These are phyloP conservation scores for Nephrotoma flavescens DNA, from an alignment of 2,888 invertebrate genomes.

Conservation along the genomic window DNA sequence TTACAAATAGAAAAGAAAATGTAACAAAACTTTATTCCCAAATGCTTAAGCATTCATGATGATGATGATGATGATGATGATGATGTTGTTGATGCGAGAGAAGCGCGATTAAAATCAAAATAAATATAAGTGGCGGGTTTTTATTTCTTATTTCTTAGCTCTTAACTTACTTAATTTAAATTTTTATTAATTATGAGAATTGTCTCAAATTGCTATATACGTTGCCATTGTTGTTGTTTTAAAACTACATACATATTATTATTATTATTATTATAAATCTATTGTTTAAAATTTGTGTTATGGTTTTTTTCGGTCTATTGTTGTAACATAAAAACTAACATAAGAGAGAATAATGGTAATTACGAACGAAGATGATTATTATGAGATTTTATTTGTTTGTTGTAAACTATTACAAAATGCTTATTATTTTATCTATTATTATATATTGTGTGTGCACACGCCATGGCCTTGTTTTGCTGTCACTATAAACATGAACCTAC, in stretches of 20 bases:
- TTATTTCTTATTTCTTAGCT: background rate
- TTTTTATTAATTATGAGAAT: background rate
- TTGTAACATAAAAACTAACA: background rate
- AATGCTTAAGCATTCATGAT: background rate
- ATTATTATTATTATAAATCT: background rate
- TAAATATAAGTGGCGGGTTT: background rate
- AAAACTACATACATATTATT: background rate
- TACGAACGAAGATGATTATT: background rate
- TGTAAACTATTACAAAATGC: background rate
- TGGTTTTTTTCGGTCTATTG: background rate
- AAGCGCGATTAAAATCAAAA: background rate
- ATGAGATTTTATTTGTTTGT: background rate
- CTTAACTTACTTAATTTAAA: background rate
- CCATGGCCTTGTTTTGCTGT: background rate
- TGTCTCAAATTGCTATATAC: background rate
- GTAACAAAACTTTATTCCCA: background rate
- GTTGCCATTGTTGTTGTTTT: background rate
- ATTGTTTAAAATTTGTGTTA: background rate
- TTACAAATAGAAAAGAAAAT: background rate
- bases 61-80: too few species aligned
- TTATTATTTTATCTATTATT: background rate
- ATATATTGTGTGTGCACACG: background rate
- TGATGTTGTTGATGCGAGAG: background rate
- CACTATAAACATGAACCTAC: background rate
- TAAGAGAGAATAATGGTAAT: background rate